Percentiles rank a stretch among this genome's conserved stretches.
phyloP scores from a whole-genome alignment of 2,113 vertebrate species.

The Helogale parvula region DNA sequence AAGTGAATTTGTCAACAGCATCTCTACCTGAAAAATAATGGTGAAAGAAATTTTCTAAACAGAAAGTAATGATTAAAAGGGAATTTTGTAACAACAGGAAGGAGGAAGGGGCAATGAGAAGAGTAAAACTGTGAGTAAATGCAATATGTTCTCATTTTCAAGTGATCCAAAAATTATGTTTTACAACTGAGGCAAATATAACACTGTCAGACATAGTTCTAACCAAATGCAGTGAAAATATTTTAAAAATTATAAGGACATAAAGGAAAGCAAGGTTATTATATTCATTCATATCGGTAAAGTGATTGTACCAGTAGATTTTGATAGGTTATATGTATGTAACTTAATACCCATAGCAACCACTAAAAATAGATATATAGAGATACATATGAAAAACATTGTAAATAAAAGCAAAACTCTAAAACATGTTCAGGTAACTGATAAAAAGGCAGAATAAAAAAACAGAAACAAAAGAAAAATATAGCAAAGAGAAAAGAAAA shows the following conservation, averaged over 20 bases:
- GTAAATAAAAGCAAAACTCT: neutral
- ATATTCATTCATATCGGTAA: neutral
- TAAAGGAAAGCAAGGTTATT: neutral
- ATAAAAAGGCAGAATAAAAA: neutral
- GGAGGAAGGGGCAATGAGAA: neutral
- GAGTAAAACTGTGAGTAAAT: neutral
- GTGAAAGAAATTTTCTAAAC: neutral
- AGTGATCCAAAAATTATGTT: neutral
- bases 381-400: neutral
- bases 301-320: neutral
- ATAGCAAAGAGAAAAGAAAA: neutral
- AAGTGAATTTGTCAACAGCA: neutral
- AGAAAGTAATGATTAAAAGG: neutral
- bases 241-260: neutral
- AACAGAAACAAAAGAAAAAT: neutral
- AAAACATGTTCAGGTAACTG: neutral
- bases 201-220: neutral
- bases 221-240: neutral
- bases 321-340: neutral
- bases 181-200: neutral
- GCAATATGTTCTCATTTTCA: neutral
- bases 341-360: neutral
- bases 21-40: neutral
- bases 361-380: neutral
- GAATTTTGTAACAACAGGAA: neutral